Percentiles rank a stretch among this genome's conserved stretches.
phyloP scores from a whole-genome alignment of 2,888 invertebrate genomes.

The Drosophila trichaetosa region DNA sequence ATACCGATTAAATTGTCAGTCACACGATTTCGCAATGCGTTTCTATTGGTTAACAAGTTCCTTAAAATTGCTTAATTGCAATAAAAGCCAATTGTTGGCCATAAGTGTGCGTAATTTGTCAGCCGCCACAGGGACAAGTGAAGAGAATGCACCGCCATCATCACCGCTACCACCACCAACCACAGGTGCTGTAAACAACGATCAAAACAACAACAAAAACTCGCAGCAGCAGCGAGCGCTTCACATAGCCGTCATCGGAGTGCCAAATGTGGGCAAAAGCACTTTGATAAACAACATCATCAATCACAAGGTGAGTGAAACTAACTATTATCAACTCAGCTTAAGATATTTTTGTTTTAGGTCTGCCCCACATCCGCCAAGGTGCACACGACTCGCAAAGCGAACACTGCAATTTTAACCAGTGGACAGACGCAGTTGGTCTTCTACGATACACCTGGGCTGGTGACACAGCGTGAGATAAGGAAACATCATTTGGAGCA shows the following conservation, averaged over 20 bases:
- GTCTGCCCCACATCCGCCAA: conserved; percentile 95
- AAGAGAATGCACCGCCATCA: conserved; percentile 5
- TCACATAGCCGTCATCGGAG: conserved; percentile 93
- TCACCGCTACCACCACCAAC: conserved; percentile 7
- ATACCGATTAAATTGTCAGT: conserved; percentile 28
- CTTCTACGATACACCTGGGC: conserved; percentile 97
- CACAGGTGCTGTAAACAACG: conserved; percentile 4
- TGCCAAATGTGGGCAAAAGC: conserved; percentile 98
- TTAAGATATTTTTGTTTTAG: conserved; percentile 85
- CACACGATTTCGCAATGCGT: conserved; percentile 37
- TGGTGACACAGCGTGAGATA: conserved; percentile 89
- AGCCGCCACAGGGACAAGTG: conserved; percentile 22
- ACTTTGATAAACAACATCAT: conserved; percentile 95
- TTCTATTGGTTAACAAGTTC: conserved; percentile 44
- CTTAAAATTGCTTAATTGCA: conserved; percentile 53
- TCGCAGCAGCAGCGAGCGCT: conserved; percentile 65
- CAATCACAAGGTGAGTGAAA: conserved; percentile 89
- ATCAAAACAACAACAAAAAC: conserved; percentile 10
- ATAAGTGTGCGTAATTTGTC: conserved; percentile 46
- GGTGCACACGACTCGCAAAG: conserved; percentile 94
- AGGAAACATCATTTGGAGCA: conserved; percentile 86
- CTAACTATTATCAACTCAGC: conserved; percentile 18
- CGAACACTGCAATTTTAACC: conserved; percentile 90
- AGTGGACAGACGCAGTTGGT: conserved; percentile 93
- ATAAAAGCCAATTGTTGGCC: conserved; percentile 26